Base-by-base conservation (phyloP, 1,140 invertebrate species). In the Drosophila sproati region DNA sequence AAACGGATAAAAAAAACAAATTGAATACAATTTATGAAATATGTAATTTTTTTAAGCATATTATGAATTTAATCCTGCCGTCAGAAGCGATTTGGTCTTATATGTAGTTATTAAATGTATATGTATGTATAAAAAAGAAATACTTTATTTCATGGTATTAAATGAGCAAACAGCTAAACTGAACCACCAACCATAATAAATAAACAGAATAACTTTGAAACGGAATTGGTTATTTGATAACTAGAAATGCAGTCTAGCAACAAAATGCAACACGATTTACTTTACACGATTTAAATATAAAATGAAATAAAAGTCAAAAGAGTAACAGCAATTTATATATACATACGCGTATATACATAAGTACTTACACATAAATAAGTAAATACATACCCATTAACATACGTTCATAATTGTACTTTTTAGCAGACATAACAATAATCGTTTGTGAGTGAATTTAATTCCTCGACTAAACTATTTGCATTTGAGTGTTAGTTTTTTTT, bases 51-150 rank as follows among this genome's bases (percentile, higher is more conserved):
- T 85, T 83, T 69, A 72, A 72, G 68, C 77, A 85, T 89, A 79
- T 77, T 77, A 72, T 82, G 82, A 81, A 91, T 91, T 91, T 66
- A 91, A 72, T 91, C 88, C 88, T 91, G 88, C 88, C 88, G 82
- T 85, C 52, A 89, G 63, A 64, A 81, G 77, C 82, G 87, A 80
- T 86, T 91, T 91, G 87, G 77, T 82, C 79, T 88, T 77, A 70
- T 79, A 62, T 68, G 61, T 70, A 80, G 64, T 72, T 78, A 80
- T 71, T 75, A 74, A 69, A 66, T 60, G 57, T 78, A 70, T 70
- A 73, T 60, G 52, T 75, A 76, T 63, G 48, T 69, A 63, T 63
- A 63, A 70, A 67, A 48, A 48, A 28, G 43, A 60, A 54, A 54
- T 35, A 87, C 60, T 78, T 74, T 68, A 82, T 79, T 86, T 82